phyloP scores from a whole-genome alignment of 2,797 vertebrate species.

The Buceros bicornis region DNA sequence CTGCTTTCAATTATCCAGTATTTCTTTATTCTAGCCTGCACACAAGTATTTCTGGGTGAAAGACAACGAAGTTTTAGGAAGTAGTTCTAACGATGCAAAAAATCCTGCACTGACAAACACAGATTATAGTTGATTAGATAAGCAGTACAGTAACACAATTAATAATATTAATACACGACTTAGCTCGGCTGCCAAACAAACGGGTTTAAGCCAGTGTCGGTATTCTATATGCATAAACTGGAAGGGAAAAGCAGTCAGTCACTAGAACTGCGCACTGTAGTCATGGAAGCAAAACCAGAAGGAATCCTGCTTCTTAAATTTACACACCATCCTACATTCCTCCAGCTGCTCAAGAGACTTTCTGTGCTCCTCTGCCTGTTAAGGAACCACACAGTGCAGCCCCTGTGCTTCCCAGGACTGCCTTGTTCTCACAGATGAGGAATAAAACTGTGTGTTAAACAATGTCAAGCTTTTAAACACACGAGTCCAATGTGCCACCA shows the following conservation, averaged over 20 bases:
- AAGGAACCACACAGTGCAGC: background rate
- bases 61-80: background rate
- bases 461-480: background rate
- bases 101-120: background rate
- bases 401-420: background rate
- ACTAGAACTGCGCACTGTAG: background rate
- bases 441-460: background rate
- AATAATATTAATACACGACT: background rate
- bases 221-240: background rate
- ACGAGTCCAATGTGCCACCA: background rate
- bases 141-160: background rate
- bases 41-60: background rate
- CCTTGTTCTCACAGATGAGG: background rate
- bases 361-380: background rate
- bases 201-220: background rate
- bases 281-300: background rate
- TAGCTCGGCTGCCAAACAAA: background rate
- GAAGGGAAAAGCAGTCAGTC: background rate
- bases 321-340: background rate
- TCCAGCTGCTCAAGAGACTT: background rate
- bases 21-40: background rate
- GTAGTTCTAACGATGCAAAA: background rate
- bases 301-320: background rate
- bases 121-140: too few relatives aligned
- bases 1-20: background rate